Evolutionary conservation across 1,140 invertebrate species (phyloP).

Genomic region (Eriocheir sinensis): DNA sequence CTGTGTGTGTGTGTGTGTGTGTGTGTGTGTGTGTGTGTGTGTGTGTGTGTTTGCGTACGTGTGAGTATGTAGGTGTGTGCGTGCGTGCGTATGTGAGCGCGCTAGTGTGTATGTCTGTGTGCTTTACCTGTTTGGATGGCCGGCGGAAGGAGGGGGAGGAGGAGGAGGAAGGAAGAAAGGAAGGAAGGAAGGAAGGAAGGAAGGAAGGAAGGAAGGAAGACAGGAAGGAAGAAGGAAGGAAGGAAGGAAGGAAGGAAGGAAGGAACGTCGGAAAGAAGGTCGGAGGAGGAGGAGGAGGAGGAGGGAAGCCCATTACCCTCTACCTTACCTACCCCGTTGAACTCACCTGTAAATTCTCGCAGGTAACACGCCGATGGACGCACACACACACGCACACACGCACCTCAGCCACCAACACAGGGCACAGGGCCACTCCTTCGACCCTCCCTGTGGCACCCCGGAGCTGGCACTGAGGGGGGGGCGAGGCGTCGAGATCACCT

Average conservation of each 20-base stretch:
- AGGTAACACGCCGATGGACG: no score
- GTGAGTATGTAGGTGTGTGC: no score
- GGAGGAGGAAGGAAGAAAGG: neutral
- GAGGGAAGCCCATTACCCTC: neutral
- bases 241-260: neutral
- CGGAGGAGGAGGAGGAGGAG: neutral
- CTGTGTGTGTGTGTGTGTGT: no score
- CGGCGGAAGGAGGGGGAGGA: neutral
- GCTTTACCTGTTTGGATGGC: neutral
- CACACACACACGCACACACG: neutral
- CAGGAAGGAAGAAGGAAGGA: slow-evolving; percentile 13
- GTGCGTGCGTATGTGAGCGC: no score
- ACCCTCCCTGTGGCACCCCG: neutral
- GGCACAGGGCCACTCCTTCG: neutral
- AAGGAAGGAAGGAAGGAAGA: neutral
- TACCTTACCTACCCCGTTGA: neutral
- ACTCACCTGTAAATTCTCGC: neutral
- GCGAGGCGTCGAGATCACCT: neutral
- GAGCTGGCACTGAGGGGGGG: neutral
- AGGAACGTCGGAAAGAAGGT: neutral
- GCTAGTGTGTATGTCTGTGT: neutral
- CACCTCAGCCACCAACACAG: neutral
- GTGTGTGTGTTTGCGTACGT: no score
- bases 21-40: slow-evolving; percentile 20
- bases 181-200: neutral